phyloP scores from a whole-genome alignment of 2,113 vertebrate genomes.

The Spilogale gracilis region DNA sequence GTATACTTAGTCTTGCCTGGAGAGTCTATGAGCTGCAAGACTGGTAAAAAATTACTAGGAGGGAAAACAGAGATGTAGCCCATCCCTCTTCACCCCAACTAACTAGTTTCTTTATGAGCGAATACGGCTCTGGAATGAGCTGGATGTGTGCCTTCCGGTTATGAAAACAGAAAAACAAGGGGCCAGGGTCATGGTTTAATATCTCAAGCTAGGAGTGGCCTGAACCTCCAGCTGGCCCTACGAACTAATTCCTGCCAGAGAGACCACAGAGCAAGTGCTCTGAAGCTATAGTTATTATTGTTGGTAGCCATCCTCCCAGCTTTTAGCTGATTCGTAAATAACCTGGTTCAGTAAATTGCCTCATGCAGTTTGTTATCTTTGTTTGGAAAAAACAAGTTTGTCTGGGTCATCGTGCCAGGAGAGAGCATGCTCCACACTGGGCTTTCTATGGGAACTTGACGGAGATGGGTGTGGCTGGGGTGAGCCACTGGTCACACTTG shows the following conservation, averaged over 20 bases:
- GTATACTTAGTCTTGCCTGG: not conserved
- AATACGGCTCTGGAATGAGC: conserved; percentile 27
- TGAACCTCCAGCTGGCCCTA: not conserved
- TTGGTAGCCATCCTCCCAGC: not conserved
- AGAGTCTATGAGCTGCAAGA: not conserved
- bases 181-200: not conserved
- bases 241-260: not conserved
- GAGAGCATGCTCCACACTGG: not conserved
- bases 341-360: not conserved
- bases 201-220: conserved; percentile 15
- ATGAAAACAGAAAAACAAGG: conserved; percentile 64
- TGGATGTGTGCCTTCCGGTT: not conserved
- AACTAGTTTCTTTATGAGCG: not conserved
- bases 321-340: conserved; percentile 44
- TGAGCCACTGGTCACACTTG: not conserved
- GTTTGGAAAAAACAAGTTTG: not conserved
- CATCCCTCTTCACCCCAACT: not conserved
- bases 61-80: not conserved
- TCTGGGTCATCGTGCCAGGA: not conserved
- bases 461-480: not conserved
- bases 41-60: not conserved
- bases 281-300: not conserved
- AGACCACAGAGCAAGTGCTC: not conserved
- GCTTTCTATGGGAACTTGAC: not conserved
- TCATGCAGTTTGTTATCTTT: conserved; percentile 36